Base-by-base conservation (phyloP, 2,797 vertebrate genomes). In the Ctenopoma kingsleyae region DNA sequence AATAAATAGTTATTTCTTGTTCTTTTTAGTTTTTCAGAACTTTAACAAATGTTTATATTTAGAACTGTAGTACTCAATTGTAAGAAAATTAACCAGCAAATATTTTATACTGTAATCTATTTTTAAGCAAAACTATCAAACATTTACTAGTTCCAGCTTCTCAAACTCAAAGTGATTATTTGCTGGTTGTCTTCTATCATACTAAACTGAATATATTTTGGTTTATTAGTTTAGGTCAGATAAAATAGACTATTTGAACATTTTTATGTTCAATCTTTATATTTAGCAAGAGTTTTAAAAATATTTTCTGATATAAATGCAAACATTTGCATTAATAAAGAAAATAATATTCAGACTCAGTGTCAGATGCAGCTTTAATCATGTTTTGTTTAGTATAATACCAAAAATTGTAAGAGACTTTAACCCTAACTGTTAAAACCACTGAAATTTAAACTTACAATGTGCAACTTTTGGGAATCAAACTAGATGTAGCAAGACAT, bases 1-100 rank as follows among this genome's bases (percentile, higher is more conserved):
- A 71, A 79, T 70, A 76, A 81, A 63, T 41, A 41, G 11, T 44
- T 74, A 59, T 59, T 36, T 74, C 60, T 41, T 41, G 5, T 64
- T 55, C 61, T 38, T 10, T 46, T 15, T n/a, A 41, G 38, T 23
- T 50, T 63, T 66, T 54, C 43, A 69, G 20, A 27, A n/a, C 12
- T 53, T 30, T 30, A 10, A 51, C 35, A 38, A 1, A 13, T 51
- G 27, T 53, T 16, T 20, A 27, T 5, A 2, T 32, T 52, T 16
- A 15, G 2, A 62, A 44, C n/a, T 13, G 20, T 20, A 32, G 40
- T 17, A 47, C 8, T 47, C 7, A 23, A n/a, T 35, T 15, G 3
- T 47, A 5, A 12, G 12, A 30, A 27, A 58, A 19, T 23, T 16
- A 23, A 16, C n/a, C 0, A 7, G 10, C 8, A 9, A 4, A 27